These are phyloP conservation scores for Pediacus dermestoides DNA, from an alignment of 2,888 invertebrate genomes.

Conservation along the genomic window DNA sequence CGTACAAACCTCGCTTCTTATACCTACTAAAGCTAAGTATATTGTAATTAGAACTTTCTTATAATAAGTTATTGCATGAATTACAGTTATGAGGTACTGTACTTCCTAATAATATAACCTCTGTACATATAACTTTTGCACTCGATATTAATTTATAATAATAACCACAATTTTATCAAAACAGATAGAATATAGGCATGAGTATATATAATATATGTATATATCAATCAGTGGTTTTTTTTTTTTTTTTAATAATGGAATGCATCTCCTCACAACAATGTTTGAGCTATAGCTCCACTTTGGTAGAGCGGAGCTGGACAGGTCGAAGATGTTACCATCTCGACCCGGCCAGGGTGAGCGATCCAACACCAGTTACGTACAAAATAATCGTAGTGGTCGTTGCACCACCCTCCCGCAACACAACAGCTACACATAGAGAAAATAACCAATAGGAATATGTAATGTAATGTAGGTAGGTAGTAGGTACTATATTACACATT, in stretches of 20 bases:
- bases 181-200: constrained; percentile 50
- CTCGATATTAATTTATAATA: constrained; percentile 47
- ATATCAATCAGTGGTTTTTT: constrained; percentile 48
- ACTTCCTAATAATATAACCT: constrained; percentile 54
- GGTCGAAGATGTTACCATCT: constrained; percentile 21
- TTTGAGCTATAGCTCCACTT: constrained; percentile 50
- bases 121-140: constrained; percentile 53
- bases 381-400: constrained; percentile 20
- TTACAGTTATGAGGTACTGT: constrained; percentile 55
- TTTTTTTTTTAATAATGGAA: constrained; percentile 48
- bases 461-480: too few species aligned
- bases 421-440: constrained; percentile 52
- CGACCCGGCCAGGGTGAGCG: constrained; percentile 40
- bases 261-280: constrained; percentile 53
- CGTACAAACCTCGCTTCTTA: constrained; percentile 50
- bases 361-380: constrained; percentile 25
- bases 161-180: constrained; percentile 47
- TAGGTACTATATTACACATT: constrained; percentile 46
- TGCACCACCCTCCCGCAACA: constrained; percentile 45
- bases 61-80: constrained; percentile 55
- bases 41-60: constrained; percentile 51
- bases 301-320: constrained; percentile 38
- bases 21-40: constrained; percentile 50
- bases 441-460: constrained; percentile 50
- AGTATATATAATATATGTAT: constrained; percentile 47